Evolutionary conservation across 2,113 vertebrate species (phyloP), one percentile per base, ranked within the genome.

Genomic region (Cinclus mexicanus): DNA sequence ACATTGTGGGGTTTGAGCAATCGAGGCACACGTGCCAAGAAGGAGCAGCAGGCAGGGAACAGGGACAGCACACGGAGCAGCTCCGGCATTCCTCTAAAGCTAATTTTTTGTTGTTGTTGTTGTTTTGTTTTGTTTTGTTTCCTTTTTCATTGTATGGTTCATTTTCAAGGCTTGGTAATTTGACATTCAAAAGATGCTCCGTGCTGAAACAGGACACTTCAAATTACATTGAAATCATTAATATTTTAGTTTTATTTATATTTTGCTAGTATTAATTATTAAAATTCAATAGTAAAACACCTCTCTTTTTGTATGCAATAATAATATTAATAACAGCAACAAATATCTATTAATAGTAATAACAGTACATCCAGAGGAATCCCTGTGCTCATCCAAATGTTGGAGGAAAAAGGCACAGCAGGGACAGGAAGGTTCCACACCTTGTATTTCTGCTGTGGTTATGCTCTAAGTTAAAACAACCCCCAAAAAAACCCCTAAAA

Each of bases 11-110:
- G 80, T 86, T 65, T 11, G 86, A 68, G 33, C 83, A 88, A 64
- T 68, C 4, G 17, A 87, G 96, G 88, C 60, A 29, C 71, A 52
- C 9, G 37, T 78, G 96, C 82, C 83, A 91, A 31, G 25, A 53
- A 93, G 93, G 91, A 90, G 79, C 8, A 82, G 89, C 72, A 90
- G 94, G 60, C 47, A 89, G 91, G 74, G 68, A 85, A 41, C 61
- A 64, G 68, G 56, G 72, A 84, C 23, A 63, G 96, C 49, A 77
- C 91, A 76, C 4, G 52, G 63, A 87, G 68, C 24, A 87, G 71
- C 87, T 95, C 89, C 59, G 28, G 35, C 37, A 65, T 50, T 49
- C 47, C 57, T 53, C 53, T 37, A 37, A 37, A 37, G 35, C 35
- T 37, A 37, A 37, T 37, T 37, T 37, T 37, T 37, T 22, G 15